Evolutionary conservation across 2,888 invertebrate species (phyloP).

Genomic region (Ophion slaviceki): DNA sequence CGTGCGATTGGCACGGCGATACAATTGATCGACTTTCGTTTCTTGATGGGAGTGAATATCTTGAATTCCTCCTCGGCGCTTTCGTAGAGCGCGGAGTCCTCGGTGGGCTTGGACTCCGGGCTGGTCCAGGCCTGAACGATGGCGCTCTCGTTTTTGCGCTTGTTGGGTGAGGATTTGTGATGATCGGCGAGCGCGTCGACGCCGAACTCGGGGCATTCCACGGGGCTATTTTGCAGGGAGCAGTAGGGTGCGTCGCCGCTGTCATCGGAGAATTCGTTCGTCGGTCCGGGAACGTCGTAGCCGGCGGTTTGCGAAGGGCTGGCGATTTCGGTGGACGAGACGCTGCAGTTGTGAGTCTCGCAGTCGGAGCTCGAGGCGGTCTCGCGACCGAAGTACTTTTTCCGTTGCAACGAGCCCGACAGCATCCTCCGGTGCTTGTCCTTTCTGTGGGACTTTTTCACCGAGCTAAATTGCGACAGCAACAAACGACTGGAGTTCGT

Average conservation of each 20-base stretch:
- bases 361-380: constrained; percentile 50
- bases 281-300: not conserved
- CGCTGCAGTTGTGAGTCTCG: constrained; percentile 42
- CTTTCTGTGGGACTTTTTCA: constrained; percentile 79
- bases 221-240: constrained; percentile 32
- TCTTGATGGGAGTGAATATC: constrained; percentile 79
- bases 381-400: constrained; percentile 68
- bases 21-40: constrained; percentile 67
- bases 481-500: constrained; percentile 78
- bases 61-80: constrained; percentile 75
- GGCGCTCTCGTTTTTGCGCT: constrained; percentile 55
- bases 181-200: constrained; percentile 29
- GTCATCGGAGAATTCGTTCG: constrained; percentile 31
- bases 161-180: constrained; percentile 61
- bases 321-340: constrained; percentile 24
- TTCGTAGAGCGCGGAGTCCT: constrained; percentile 57
- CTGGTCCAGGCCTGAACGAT: not conserved
- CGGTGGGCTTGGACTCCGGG: not conserved
- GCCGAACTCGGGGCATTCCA: constrained; percentile 29
- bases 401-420: constrained; percentile 48
- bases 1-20: constrained; percentile 35
- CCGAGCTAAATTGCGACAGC: constrained; percentile 75
- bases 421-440: constrained; percentile 75
- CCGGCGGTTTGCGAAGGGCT: constrained; percentile 14
- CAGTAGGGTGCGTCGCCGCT: constrained; percentile 42